Evolutionary conservation across 2,797 vertebrate genomes (phyloP).

Genomic region (Garrulus glandarius): DNA sequence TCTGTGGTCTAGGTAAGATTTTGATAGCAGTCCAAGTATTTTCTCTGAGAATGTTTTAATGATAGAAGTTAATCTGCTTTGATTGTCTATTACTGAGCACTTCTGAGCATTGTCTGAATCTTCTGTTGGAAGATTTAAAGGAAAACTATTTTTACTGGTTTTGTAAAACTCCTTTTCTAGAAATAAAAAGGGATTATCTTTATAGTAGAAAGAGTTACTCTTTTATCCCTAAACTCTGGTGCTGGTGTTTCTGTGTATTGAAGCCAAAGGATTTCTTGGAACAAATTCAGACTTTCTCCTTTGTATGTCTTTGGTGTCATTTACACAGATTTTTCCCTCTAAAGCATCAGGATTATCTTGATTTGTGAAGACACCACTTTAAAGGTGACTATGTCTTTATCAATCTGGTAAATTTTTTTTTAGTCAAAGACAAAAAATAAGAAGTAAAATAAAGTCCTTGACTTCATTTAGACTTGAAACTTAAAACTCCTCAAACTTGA

Average conservation of each 20-base stretch:
- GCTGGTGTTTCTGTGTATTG: background rate
- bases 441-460: background rate
- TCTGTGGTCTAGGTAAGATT: constrained; percentile 1
- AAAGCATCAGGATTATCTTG: background rate
- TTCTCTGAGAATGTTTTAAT: background rate
- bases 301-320: background rate
- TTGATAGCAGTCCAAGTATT: background rate
- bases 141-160: background rate
- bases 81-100: background rate
- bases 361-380: background rate
- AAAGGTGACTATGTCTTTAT: background rate
- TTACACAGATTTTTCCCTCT: background rate
- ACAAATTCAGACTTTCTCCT: background rate
- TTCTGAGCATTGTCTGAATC: background rate
- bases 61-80: background rate
- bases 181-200: background rate
- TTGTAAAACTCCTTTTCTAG: background rate
- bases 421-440: background rate
- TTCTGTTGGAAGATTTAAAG: background rate
- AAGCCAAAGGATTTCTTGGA: background rate
- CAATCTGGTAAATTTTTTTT: background rate
- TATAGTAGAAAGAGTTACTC: background rate
- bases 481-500: background rate
- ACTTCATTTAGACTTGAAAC: background rate
- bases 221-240: background rate